Evolutionary conservation across 2,797 vertebrate genomes (phyloP), one percentile per base, ranked within the genome.

Genomic region (Lophius americanus): DNA sequence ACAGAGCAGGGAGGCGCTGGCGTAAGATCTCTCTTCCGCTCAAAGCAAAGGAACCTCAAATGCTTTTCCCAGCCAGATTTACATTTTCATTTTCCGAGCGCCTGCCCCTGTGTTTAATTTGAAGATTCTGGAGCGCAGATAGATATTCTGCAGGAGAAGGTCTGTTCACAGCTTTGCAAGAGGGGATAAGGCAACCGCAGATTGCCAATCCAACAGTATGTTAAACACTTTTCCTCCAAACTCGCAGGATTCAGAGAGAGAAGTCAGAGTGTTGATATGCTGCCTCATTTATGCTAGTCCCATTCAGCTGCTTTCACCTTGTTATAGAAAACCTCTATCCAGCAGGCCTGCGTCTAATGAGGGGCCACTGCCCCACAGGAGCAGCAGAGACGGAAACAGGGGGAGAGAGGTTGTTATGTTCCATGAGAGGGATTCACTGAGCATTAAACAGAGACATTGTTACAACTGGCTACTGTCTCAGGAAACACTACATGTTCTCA

Each of bases 281-380:
- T 64, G 56, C 80, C 81, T 81, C 73, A 82, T 87, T 86, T 88
- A 80, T 85, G 85, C 88, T 87, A 78, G 84, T 89, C 86, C 88
- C 88, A 90, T 91, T 92, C 86, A 79, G 83, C 85, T 91, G 89
- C 90, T 86, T 85, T 83, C 79, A 88, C 86, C 88, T 90, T 90
- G 89, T 93, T 91, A 92, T 79, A 84, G 85, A 82, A 89, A 86
- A 81, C 58, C 83, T 91, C 88, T 87, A 79, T 89, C 84, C 87
- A 82, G 79, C 88, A 86, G 90, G 82, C 87, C 84, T 86, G 88
- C 88, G 87, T 91, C 91, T 93, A 93, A 93, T 94, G 90, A 92
- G 92, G 78, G 86, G 84, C 81, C 81, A 80, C 73, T 89, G 81
- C 73, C 89, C 76, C 87, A 72, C 78, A 85, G 84, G 87, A 89